Evolutionary conservation across 2,113 vertebrate species (phyloP).

Genomic region (Myiopsitta monachus): DNA sequence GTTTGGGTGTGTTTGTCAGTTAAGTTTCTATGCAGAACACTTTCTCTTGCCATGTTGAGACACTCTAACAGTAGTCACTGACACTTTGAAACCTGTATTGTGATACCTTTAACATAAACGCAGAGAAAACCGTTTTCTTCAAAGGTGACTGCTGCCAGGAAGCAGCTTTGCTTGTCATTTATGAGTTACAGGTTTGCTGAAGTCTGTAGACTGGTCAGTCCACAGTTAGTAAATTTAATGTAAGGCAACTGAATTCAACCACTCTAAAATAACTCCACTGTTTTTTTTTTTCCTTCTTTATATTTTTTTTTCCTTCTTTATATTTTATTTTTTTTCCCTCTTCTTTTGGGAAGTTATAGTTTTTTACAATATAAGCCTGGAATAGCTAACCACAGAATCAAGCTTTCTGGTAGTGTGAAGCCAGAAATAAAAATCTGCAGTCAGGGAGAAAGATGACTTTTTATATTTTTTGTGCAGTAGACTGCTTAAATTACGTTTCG

Average conservation of each 20-base stretch:
- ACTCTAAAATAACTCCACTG: background rate
- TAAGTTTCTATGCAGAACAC: background rate
- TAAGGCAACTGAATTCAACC: background rate
- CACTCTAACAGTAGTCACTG: background rate
- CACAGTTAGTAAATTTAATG: background rate
- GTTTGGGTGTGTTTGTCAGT: background rate
- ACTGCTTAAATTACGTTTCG: background rate
- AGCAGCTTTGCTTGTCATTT: background rate
- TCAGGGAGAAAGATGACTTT: background rate
- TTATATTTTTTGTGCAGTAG: background rate
- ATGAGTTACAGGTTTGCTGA: background rate
- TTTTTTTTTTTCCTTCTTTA: too few relatives aligned
- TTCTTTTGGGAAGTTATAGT: background rate
- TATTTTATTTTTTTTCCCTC: rapidly evolving
- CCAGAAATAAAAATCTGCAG: background rate
- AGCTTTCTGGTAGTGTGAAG: background rate
- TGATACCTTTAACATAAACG: background rate
- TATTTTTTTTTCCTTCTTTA: rapidly evolving
- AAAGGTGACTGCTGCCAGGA: background rate
- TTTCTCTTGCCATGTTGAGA: background rate
- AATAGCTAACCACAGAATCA: rapidly evolving
- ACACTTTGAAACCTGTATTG: background rate
- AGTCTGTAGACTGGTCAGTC: background rate
- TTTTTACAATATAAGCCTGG: background rate
- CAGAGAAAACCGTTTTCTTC: background rate